Conservation (phyloP, 1,140 invertebrate species). For the Centruroides vittatus region DNA sequence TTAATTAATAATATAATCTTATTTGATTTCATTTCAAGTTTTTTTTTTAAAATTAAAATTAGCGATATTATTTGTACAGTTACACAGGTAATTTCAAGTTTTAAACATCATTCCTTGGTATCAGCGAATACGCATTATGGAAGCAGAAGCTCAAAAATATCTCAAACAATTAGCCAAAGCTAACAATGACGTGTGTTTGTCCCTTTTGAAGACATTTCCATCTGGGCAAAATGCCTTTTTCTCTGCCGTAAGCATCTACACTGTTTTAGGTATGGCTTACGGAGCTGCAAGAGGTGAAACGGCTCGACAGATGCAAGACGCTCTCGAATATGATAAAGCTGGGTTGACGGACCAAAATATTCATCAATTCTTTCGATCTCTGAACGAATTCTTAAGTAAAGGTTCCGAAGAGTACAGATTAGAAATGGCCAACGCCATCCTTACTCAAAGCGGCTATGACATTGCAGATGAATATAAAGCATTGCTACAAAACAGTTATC, state of each 20-base stretch:
- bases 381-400: neutral
- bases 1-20: no score
- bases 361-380: neutral
- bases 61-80: no score
- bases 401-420: neutral
- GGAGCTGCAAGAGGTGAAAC: conserved; percentile 43
- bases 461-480: neutral
- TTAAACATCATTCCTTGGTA: no score
- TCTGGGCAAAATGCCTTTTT: conserved; percentile 40
- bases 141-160: no score
- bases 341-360: conserved; percentile 29
- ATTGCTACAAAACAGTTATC: neutral
- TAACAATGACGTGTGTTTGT: no score
- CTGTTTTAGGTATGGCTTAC: conserved; percentile 42
- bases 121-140: no score
- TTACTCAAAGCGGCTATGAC: neutral
- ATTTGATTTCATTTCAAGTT: no score
- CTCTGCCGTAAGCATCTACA: conserved; percentile 50
- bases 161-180: no score
- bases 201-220: no score
- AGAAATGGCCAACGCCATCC: neutral
- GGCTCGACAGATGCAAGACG: no score
- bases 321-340: conserved; percentile 44
- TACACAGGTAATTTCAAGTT: no score
- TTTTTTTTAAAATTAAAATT: no score